Evolutionary conservation across 2,797 vertebrate genomes (phyloP), one percentile per base, ranked within the genome.

Genomic region (Phrynocephalus forsythii): DNA sequence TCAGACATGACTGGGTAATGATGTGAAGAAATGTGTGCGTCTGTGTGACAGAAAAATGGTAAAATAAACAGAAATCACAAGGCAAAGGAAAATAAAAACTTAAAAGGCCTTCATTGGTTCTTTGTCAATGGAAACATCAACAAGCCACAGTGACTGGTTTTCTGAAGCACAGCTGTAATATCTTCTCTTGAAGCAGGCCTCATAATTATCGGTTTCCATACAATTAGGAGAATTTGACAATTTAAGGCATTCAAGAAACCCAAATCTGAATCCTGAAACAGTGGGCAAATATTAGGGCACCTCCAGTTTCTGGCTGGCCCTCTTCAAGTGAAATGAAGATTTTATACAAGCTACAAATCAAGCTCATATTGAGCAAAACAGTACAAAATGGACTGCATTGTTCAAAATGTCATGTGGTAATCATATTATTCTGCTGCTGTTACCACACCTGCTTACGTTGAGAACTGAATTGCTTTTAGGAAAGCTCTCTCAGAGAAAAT

Each of bases 1-100:
- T 98, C 96, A 99, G 97, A 97, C 99, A 99, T 83, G 97, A 98
- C 93, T 98, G 98, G 75, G 98, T 99, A 97, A 97, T 97, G 95
- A 98, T 94, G 93, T 99, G 98, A 88, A 98, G 97, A 94, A 99
- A 97, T 73, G 98, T 97, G 92, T 94, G 97, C 93, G 97, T 99
- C 99, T 99, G 98, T 93, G 89, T 91, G 85, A 88, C 94, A 96
- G 91, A 96, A 93, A 95, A 90, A 92, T 22, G 84, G 92, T 20
- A 84, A 90, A 92, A 18, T 10, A 66, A 72, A 79, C 82, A 84
- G 81, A 44, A 44, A 26, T 48, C 79, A 81, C 50, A 48, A 11
- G n/a, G 48, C 8, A 56, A 69, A 85, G 60, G n/a, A 28, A 82
- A 82, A 16, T 7, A 69, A 82, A 82, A 63, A 28, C 48, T 10